Base-by-base conservation (phyloP, 2,113 vertebrate species). In the Pantherophis guttatus region DNA sequence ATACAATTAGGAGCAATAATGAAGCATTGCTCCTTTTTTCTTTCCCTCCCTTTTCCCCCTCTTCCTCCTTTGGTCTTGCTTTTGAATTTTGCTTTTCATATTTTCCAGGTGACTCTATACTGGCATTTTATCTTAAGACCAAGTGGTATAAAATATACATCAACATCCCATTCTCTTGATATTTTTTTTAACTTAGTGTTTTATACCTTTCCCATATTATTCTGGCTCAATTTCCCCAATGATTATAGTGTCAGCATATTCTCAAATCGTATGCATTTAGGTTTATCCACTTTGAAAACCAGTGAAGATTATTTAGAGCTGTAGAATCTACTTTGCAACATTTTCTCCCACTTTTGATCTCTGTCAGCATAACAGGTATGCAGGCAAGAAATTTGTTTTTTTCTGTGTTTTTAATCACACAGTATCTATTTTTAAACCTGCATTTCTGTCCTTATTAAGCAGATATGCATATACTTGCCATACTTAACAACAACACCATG, bases 1-100 rank as follows among this genome's bases (percentile, higher is more conserved):
- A 33, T 2, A 50, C 93, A 91, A n/a, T 94, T 94, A 95, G 1
- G 88, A 93, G 62, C 13, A 89, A 70, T 93, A 86, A 50, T 50
- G 33, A 53, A 85, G 13, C 5, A 91, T 95, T 93, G 93, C 89
- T 21, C 21, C 17, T 23, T 17, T 53, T 33, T 23, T 86, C 7
- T 50, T 24, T 54, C 1, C 13, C n/a, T 44, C 13, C 21, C 21
- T 91, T 57, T 17, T 13, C 2, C 3, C 26, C 23, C 17, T 33
- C 6, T 29, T n/a, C 48, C 17, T 59, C 54, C 39, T 48, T 39
- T 85, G 52, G 8, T 39, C 65, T 70, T 62, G 44, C 12, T 29
- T 29, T 26, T 53, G 12, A 89, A 89, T n/a, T 23, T 54, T 33
- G 57, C 53, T 65, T 88, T 53, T 58, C 24, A 0, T 0, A 0